Evolutionary conservation across 2,888 invertebrate genomes (phyloP).

Genomic region (Orgyia antiqua): DNA sequence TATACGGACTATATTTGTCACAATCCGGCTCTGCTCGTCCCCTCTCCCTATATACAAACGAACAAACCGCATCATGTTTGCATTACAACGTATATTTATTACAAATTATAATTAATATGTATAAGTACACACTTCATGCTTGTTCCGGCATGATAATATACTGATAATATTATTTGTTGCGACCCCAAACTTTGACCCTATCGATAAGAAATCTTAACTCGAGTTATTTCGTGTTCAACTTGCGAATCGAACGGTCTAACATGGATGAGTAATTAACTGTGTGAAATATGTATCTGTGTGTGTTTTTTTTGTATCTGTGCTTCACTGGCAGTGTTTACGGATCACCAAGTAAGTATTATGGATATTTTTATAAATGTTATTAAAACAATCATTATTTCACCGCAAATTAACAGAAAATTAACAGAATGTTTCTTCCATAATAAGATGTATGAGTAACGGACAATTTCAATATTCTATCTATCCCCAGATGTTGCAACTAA

Average conservation of each 20-base stretch:
- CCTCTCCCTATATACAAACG: conserved; percentile 14
- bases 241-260: conserved; percentile 39
- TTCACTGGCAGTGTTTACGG: conserved; percentile 42
- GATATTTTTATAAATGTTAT: background rate
- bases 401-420: too few relatives aligned
- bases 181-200: conserved; percentile 51
- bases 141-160: conserved; percentile 51
- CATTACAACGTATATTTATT: conserved; percentile 40
- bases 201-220: conserved; percentile 34
- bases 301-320: conserved; percentile 61
- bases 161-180: conserved; percentile 61
- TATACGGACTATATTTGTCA: too few relatives aligned
- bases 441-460: too few relatives aligned
- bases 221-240: conserved; percentile 52
- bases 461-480: too few relatives aligned
- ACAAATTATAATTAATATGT: conserved; percentile 42
- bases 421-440: too few relatives aligned
- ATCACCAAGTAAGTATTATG: conserved; percentile 65
- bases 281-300: conserved; percentile 61
- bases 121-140: conserved; percentile 12
- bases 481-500: too few relatives aligned
- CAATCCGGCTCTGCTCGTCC: too few relatives aligned
- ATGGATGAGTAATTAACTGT: conserved; percentile 38
- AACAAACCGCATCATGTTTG: conserved; percentile 16
- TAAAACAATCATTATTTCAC: conserved; percentile 7